These are phyloP conservation scores for Didymodactylos carnosus DNA, from an alignment of 2,888 invertebrate genomes.

Conservation along the genomic window DNA sequence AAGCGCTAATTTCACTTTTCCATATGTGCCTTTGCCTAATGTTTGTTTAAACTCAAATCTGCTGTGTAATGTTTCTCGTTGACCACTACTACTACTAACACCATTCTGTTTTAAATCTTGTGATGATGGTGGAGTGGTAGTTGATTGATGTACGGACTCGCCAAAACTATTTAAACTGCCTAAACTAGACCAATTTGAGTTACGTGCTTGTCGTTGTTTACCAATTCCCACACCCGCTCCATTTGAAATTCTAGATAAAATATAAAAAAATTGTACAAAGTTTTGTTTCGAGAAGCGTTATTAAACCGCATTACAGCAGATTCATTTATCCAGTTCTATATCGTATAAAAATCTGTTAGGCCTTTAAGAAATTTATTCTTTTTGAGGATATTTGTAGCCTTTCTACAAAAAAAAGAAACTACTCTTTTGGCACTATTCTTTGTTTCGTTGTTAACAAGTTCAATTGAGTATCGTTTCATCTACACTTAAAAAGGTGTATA, in stretches of 20 bases:
- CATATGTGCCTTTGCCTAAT: constrained; percentile 92
- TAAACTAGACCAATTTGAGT: neutral
- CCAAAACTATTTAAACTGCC: neutral
- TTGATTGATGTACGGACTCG: too few species aligned
- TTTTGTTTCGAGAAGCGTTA: neutral
- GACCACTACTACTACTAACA: neutral
- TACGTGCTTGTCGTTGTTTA: neutral
- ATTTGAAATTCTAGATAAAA: neutral
- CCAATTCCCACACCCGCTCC: neutral
- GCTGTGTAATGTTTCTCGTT: constrained; percentile 18
- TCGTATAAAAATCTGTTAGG: too few species aligned
- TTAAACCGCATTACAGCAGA: too few species aligned
- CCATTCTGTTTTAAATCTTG: neutral
- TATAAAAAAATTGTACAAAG: neutral
- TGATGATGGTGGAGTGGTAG: neutral
- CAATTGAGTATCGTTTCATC: too few species aligned
- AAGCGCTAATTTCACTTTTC: constrained; percentile 90
- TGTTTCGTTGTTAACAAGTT: too few species aligned
- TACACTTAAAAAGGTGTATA: too few species aligned
- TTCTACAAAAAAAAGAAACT: too few species aligned
- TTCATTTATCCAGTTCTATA: too few species aligned
- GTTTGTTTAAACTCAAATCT: constrained; percentile 88
- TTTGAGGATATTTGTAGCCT: too few species aligned
- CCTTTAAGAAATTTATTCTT: too few species aligned
- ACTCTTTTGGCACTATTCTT: too few species aligned